Base-by-base conservation (phyloP, 2,888 invertebrate genomes). In the Linyphia triangularis region DNA sequence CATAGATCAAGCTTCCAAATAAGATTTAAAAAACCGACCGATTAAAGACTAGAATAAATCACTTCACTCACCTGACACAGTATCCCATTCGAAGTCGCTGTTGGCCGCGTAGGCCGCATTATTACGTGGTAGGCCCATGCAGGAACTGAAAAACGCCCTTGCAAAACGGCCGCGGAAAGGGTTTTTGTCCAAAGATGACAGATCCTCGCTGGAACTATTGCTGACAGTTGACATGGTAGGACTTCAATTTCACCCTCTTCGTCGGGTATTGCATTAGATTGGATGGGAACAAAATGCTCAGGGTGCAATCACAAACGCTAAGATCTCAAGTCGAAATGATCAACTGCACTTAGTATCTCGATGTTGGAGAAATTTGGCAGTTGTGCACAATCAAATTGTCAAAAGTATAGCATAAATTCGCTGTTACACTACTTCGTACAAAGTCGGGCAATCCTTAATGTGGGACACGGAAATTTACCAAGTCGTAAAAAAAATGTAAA, bases 91-190 rank as follows among this genome's bases (percentile, higher is more conserved):
- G 13, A 79, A 79, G 16, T 89, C 89, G 43, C 70, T 67, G 43
- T 72, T 43, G 3, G 77, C 78, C 7, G 78, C 73, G 67, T 84
- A 77, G 75, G 82, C 70, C 10, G 57, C 63, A 61, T 69, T 85
- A 33, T 70, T 82, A n/a, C 82, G 37, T 13, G 89, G 89, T 33
- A 82, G n/a, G 16, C 89, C 89, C 84, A 89, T 89, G 33, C 89
- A 89, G 16, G 89, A 89, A 26, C 89, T 89, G 79, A 89, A 89
- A 19, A 89, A 79, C 63, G 70, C 89, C 40, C 89, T 43, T 13
- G 89, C 89, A 59, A 89, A 89, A 10, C 84, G 70, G 10, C 84
- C 89, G 28, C 89, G 70, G 59, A 89, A 89, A 13, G 67, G 79
- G 40, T 89, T 84, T 37, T 67, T 79, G 28, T 88, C 88, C 16